Base-by-base conservation (phyloP, 2,113 vertebrate genomes). In the Oreochromis spilurus region DNA sequence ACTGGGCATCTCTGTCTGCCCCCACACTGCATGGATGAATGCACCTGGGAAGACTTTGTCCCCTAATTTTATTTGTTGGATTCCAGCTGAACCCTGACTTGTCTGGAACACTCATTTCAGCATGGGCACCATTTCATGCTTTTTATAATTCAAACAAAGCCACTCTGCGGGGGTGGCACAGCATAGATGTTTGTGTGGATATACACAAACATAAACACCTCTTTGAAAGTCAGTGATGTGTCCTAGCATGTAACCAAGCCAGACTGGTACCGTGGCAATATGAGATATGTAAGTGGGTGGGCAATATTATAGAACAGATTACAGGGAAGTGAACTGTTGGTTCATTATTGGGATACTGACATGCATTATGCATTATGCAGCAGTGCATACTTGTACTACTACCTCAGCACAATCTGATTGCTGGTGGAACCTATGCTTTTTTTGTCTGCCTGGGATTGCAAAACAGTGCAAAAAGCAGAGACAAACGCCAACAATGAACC, bases 31-130 rank as follows among this genome's bases (percentile, higher is more conserved):
- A 91, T 77, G 82, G 79, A 84, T 89, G 79, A 93, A 81, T 84
- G 85, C 79, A 81, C 78, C 67, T 60, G 36, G 84, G 84, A 84
- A 82, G 60, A 67, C 53, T 84, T 84, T 87, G 78, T 81, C 81
- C 84, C 57, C 70, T 91, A 82, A 94, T 94, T 88, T 91, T 86
- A 92, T 94, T 91, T 81, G 90, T 87, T 91, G 81, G 82, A 87
- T 89, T 91, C 57, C 81, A 90, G 87, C 87, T 93, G 86, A 92
- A 89, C 92, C 85, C 81, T 86, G 82, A 91, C 87, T 90, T 81
- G 55, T 92, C 83, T 86, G 83, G 79, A 87, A 81, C 54, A 67
- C 87, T 92, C 50, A 84, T 92, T 92, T 89, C 60, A 88, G 78
- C 88, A 77, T 70, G 17, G 26, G 52, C 62, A 82, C 31, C 14